Base-by-base conservation (phyloP, 2,797 vertebrate genomes). In the Nannoperca obscura region DNA sequence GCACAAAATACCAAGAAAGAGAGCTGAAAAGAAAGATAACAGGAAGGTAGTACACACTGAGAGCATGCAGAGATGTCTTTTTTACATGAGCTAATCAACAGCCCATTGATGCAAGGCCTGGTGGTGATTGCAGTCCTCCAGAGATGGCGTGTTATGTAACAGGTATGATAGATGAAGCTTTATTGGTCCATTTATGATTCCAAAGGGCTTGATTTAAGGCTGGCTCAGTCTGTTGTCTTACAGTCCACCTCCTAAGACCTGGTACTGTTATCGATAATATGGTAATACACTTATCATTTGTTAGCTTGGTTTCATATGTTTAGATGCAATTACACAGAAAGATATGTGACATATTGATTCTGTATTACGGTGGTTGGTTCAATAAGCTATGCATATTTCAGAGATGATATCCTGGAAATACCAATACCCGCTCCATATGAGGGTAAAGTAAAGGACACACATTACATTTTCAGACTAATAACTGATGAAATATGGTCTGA, bases 61-160 rank as follows among this genome's bases (percentile, higher is more conserved):
- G 40, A 74, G 19, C 8, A 47, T 38, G 47, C 12, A n/a, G 15
- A 57, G 40, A 36, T 55, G 13, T 74, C 34, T 46, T 81, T 79
- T 63, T 32, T 69, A 63, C 32, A 24, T 20, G 4, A 24, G 73
- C 52, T 70, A 61, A 86, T 88, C 57, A 86, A 49, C 34, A 36
- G 40, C n/a, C 46, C 55, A 78, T 75, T 65, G 40, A 73, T 57
- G 67, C 2, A 2, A 66, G 34, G 32, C 15, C 17, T 62, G 42
- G 9, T 42, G 24, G 52, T 44, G 69, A 61, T 42, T 52, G 34
- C 49, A 50, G 10, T 65, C 50, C 38, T 57, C 24, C 50, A 55
- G 67, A 65, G 76, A 65, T 3, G 34, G 1, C 2, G 8, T 65
- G 71, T 88, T 87, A 81, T 79, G 66, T 84, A 87, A 88, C 70